Evolutionary conservation across 2,797 vertebrate genomes (phyloP).

Genomic region (Enteromius afrohamiltoni): DNA sequence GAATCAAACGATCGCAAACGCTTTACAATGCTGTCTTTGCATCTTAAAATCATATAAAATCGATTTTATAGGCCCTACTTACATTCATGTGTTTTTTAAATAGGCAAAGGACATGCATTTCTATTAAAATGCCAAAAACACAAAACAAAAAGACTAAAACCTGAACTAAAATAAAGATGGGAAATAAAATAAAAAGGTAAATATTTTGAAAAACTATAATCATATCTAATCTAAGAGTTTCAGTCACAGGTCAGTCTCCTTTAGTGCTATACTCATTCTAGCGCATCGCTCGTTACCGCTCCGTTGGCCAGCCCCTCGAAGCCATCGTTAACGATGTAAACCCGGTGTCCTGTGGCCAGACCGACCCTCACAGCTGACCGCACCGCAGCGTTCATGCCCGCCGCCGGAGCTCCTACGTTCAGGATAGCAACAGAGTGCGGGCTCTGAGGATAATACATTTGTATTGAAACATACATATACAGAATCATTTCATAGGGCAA

Average conservation of each 20-base stretch:
- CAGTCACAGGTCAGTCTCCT: not conserved
- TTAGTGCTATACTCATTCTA: too few species aligned
- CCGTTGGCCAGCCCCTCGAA: constrained; percentile 90
- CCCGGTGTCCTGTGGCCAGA: constrained; percentile 84
- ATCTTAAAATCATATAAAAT: too few species aligned
- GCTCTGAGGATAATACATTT: constrained; percentile 71
- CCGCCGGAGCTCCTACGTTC: constrained; percentile 92
- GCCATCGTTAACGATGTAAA: constrained; percentile 87
- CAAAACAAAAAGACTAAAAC: not conserved
- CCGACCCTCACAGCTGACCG: constrained; percentile 87
- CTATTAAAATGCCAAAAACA: not conserved
- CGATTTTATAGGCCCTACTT: too few species aligned
- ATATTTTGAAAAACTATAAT: too few species aligned
- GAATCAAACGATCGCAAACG: too few species aligned
- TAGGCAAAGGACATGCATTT: not conserved
- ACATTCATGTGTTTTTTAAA: too few species aligned
- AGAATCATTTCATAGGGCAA: too few species aligned
- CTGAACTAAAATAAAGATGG: not conserved
- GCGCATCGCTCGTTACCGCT: constrained; percentile 70
- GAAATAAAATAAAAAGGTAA: not conserved
- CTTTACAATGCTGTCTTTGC: too few species aligned
- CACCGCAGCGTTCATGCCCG: constrained; percentile 92
- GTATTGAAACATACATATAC: too few species aligned
- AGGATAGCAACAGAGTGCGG: constrained; percentile 88
- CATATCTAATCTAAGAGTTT: not conserved